Evolutionary conservation across 2,888 invertebrate species (phyloP).

Genomic region (Salticus scenicus): DNA sequence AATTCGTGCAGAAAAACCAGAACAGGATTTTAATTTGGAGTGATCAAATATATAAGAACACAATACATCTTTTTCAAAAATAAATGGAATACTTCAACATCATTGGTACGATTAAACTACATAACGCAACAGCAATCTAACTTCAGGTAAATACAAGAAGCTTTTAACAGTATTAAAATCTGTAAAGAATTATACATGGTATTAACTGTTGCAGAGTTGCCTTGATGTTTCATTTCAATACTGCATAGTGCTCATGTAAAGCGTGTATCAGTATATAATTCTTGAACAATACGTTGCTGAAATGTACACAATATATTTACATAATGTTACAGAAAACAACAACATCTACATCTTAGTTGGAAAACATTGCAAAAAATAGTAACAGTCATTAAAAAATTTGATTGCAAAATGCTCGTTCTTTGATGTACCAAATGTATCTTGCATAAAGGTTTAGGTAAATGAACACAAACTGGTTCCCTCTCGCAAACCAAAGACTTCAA

Average conservation of each 20-base stretch:
- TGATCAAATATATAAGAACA: background rate
- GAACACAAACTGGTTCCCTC: background rate
- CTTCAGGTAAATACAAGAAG: conserved; percentile 42
- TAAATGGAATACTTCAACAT: conserved; percentile 40
- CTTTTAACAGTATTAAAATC: conserved; percentile 61
- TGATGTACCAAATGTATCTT: background rate
- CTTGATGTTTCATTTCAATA: conserved; percentile 3
- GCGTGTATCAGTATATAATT: conserved; percentile 40
- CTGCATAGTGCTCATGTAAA: conserved; percentile 50
- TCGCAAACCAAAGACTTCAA: background rate
- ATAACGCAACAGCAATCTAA: conserved; percentile 57
- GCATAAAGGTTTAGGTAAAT: background rate
- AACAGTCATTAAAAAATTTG: conserved; percentile 22
- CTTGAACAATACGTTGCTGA: conserved; percentile 42
- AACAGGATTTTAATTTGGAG: conserved; percentile 13
- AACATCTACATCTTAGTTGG: conserved; percentile 20
- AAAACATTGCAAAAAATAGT: conserved; percentile 31
- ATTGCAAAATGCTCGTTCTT: conserved; percentile 23
- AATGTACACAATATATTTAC: conserved; percentile 54
- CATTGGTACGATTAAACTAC: conserved; percentile 42
- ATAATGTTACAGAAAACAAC: conserved; percentile 44
- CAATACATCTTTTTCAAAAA: conserved; percentile 1
- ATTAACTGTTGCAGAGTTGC: conserved; percentile 22
- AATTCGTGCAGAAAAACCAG: conserved; percentile 25
- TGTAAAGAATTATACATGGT: conserved; percentile 51